Percentiles rank a stretch among this genome's conserved stretches.
phyloP scores from a whole-genome alignment of 2,888 invertebrate species.

The Pandemis heparana region DNA sequence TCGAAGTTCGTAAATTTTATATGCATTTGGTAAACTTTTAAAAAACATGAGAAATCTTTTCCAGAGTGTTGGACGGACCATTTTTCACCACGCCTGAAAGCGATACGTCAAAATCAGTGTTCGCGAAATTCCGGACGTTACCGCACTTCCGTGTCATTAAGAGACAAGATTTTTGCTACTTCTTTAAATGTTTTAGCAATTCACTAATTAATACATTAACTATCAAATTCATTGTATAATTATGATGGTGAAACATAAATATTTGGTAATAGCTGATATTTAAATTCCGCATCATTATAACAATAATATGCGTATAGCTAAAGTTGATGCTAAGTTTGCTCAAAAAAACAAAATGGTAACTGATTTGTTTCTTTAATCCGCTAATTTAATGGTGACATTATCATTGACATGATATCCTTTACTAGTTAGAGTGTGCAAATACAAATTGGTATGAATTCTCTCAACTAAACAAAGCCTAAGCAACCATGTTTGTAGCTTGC shows the following conservation, averaged over 20 bases:
- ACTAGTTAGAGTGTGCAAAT: no score
- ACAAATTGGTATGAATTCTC: no score
- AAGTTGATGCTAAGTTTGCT: no score
- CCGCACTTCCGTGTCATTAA: conserved; percentile 52
- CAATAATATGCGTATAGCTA: no score
- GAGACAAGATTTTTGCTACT: conserved; percentile 47
- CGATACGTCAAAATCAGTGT: conserved; percentile 82
- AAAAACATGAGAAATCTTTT: conserved; percentile 58
- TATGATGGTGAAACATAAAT: neutral
- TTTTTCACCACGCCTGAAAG: conserved; percentile 70
- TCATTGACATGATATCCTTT: no score
- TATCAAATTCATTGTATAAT: neutral
- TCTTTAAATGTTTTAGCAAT: conserved; percentile 31
- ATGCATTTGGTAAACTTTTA: conserved; percentile 52
- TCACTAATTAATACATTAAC: neutral
- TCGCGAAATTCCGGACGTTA: conserved; percentile 70
- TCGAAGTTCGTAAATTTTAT: neutral
- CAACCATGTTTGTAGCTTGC: no score
- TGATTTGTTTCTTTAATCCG: no score
- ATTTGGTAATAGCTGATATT: neutral
- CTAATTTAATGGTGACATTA: no score
- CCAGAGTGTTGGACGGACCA: conserved; percentile 56
- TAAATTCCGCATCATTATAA: no score
- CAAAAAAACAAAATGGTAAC: no score
- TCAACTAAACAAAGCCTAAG: no score